A percentile compares a stretch with the other conserved stretches of the same genome.
Conservation (phyloP, 1,140 invertebrate species). For the Lordiphosa clarofinis region DNA sequence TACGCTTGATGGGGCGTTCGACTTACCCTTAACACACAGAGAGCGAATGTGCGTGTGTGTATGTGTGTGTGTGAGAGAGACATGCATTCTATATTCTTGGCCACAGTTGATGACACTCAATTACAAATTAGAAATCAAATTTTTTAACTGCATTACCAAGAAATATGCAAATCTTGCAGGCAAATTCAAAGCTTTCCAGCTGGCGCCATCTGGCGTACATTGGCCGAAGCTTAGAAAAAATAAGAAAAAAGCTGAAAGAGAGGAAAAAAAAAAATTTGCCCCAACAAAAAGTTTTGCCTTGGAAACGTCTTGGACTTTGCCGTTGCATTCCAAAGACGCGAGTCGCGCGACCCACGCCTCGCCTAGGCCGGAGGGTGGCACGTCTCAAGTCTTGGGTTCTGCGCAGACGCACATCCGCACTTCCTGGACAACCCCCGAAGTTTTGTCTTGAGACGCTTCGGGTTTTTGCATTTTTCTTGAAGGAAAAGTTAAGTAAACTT, state of each 20-base stretch:
- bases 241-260: slow-evolving; percentile 20
- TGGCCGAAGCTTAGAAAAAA: slow-evolving; percentile 14
- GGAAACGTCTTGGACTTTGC: slow-evolving; percentile 9
- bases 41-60: no score
- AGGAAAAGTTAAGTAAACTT: slow-evolving; percentile 65
- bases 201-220: slow-evolving; percentile 57
- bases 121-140: neutral
- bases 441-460: slow-evolving; percentile 20
- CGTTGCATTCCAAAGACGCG: slow-evolving; percentile 33
- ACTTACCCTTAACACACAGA: slow-evolving; percentile 47
- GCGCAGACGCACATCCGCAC: neutral
- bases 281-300: slow-evolving; percentile 15
- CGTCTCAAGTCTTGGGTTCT: no score
- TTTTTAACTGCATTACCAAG: neutral
- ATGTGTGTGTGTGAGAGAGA: slow-evolving; percentile 10
- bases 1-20: slow-evolving; percentile 45
- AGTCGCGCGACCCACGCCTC: slow-evolving; percentile 1
- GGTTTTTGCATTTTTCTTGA: slow-evolving; percentile 39
- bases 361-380: no score
- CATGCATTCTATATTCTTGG: neutral
- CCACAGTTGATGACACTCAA: neutral
- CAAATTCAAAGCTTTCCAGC: slow-evolving; percentile 42
- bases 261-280: slow-evolving; percentile 24
- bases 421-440: slow-evolving; percentile 38
- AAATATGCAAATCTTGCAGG: neutral